These are phyloP conservation scores for Pycnomerus fuliginosus DNA, from an alignment of 2,888 invertebrate species.

Conservation along the genomic window DNA sequence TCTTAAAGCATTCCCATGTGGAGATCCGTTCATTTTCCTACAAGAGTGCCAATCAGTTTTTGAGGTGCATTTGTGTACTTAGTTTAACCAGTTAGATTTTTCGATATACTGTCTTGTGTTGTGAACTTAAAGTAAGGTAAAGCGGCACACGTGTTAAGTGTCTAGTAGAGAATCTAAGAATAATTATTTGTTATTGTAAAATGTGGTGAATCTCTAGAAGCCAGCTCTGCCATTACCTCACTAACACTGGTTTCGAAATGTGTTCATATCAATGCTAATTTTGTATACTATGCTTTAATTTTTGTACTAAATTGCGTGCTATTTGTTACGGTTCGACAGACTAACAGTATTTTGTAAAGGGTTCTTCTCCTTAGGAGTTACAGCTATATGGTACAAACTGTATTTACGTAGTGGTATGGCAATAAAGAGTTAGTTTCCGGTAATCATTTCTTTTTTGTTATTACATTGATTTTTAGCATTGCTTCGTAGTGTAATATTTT, in stretches of 20 bases:
- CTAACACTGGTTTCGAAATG: slow-evolving; percentile 46
- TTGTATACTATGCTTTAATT: slow-evolving; percentile 46
- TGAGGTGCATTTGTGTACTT: slow-evolving; percentile 46
- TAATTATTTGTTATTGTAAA: slow-evolving; percentile 43
- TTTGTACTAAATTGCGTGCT: slow-evolving; percentile 33
- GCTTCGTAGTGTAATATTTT: too few relatives aligned
- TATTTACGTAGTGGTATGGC: slow-evolving; percentile 50
- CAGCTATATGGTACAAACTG: slow-evolving; percentile 48
- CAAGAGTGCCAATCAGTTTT: slow-evolving; percentile 43
- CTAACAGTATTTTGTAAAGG: slow-evolving; percentile 42
- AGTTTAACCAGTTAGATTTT: slow-evolving; percentile 33
- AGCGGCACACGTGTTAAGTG: slow-evolving; percentile 26
- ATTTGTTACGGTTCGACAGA: slow-evolving; percentile 4
- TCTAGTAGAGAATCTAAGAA: slow-evolving; percentile 36
- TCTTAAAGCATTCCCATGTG: slow-evolving; percentile 31
- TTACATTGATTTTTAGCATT: too few relatives aligned
- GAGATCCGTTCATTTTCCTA: slow-evolving; percentile 19
- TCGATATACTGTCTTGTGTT: slow-evolving; percentile 27
- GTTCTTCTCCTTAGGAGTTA: slow-evolving; percentile 29
- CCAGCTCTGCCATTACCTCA: slow-evolving; percentile 50
- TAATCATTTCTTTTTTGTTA: slow-evolving; percentile 15
- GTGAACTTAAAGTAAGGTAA: slow-evolving; percentile 32
- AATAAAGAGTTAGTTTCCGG: slow-evolving; percentile 55
- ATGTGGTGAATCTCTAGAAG: slow-evolving; percentile 46
- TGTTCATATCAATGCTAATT: slow-evolving; percentile 50